These are phyloP conservation scores for Troglohyphantes excavatus DNA, from an alignment of 2,888 invertebrate genomes.

Conservation along the genomic window DNA sequence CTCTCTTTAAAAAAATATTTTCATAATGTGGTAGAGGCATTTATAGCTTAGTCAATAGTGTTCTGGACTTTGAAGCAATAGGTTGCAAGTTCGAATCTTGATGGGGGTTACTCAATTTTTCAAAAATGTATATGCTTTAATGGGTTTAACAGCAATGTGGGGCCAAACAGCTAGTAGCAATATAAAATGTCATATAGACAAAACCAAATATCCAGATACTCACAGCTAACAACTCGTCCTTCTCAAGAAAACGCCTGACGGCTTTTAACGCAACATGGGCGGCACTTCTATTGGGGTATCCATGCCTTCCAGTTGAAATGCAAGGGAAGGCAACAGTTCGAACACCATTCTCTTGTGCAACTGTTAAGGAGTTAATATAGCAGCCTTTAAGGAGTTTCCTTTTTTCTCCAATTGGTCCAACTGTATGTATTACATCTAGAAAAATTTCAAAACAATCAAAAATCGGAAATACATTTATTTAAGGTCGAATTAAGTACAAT, in stretches of 20 bases:
- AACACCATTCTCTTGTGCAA: constrained; percentile 85
- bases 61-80: too few relatives aligned
- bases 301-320: constrained; percentile 87
- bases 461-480: too few relatives aligned
- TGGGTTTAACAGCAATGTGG: too few relatives aligned
- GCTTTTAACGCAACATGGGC: constrained; percentile 88
- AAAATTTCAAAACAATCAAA: constrained; percentile 80
- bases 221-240: constrained; percentile 81
- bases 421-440: constrained; percentile 94
- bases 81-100: too few relatives aligned
- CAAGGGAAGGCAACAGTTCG: constrained; percentile 84
- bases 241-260: constrained; percentile 86
- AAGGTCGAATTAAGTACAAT: too few relatives aligned
- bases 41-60: too few relatives aligned
- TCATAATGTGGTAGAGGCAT: too few relatives aligned
- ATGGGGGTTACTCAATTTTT: too few relatives aligned
- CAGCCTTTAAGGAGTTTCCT: constrained; percentile 87
- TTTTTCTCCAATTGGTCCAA: constrained; percentile 91
- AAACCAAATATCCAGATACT: background rate
- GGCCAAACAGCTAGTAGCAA: too few relatives aligned
- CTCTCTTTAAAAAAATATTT: too few relatives aligned
- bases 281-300: constrained; percentile 91
- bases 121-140: too few relatives aligned
- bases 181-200: too few relatives aligned
- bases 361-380: constrained; percentile 87